These are phyloP conservation scores for Callyntrura guangdongensis DNA, from an alignment of 2,888 invertebrate genomes.

Conservation along the genomic window DNA sequence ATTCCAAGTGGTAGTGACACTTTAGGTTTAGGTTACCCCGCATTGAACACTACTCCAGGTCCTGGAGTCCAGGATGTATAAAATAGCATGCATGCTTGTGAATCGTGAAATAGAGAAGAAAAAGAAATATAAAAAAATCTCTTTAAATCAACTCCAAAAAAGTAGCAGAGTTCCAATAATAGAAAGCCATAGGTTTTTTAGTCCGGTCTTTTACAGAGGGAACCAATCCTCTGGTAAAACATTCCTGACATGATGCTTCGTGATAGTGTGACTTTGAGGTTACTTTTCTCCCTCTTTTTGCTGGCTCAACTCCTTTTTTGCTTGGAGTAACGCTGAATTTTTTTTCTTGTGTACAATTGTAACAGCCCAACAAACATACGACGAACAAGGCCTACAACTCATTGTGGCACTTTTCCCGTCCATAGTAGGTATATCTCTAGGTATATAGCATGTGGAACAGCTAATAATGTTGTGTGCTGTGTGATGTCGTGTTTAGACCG, in stretches of 20 bases:
- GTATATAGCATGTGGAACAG: constrained; percentile 6
- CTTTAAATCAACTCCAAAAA: not conserved
- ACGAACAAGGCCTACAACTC: not conserved
- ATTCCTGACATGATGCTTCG: not conserved
- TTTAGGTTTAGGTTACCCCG: not conserved
- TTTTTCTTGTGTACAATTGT: constrained; percentile 12
- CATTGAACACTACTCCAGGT: not conserved
- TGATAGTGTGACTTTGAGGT: not conserved
- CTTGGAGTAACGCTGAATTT: not conserved
- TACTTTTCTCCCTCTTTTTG: not conserved
- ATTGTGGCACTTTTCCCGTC: not conserved
- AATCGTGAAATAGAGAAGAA: not conserved
- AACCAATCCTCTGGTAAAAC: not conserved
- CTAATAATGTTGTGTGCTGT: constrained; percentile 30
- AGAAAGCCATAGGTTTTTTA: too few relatives aligned
- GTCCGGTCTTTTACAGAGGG: too few relatives aligned
- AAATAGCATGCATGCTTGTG: not conserved
- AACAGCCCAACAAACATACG: not conserved
- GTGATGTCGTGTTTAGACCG: constrained; percentile 32
- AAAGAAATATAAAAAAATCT: not conserved
- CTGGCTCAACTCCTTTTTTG: constrained; percentile 13
- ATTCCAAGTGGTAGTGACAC: constrained; percentile 50
- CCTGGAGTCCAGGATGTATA: not conserved
- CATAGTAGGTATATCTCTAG: too few relatives aligned
- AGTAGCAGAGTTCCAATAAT: too few relatives aligned